Evolutionary conservation across 2,797 vertebrate species (phyloP), one percentile per base, ranked within the genome.

Genomic region (Artibeus jamaicensis): DNA sequence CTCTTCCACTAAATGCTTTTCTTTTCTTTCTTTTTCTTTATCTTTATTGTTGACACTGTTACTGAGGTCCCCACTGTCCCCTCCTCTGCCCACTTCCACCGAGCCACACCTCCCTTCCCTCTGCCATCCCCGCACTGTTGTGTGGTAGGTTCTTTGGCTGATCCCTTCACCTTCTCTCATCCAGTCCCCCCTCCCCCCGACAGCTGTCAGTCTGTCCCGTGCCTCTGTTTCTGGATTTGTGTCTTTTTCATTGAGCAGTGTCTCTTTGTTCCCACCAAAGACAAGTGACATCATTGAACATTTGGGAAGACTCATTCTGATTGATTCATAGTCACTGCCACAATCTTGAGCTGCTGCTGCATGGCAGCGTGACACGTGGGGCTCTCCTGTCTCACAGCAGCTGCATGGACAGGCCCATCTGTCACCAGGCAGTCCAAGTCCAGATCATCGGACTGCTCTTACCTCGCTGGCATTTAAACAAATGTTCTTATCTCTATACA

Each of bases 391-490:
- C 89, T 77, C 91, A 67, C 9, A 78, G 68, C 46, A 93, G 29
- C 15, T 92, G 92, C 86, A 88, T 96, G 92, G 92, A 97, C 89
- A 97, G 96, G 86, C 94, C 96, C 34, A 5, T 42, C 73, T 88
- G 62, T 87, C 34, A 86, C 55, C 85, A 90, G 81, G 62, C 90
- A 48, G 86, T 98, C 97, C 97, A 96, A 97, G 95, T 78, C 91
- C 93, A 96, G 95, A 97, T 94, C 97, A 97, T 98, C 97, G 95
- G 89, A 97, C 86, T 92, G 53, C 87, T 96, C 87, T 93, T 83
- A 96, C 86, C 93, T 98, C 95, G 96, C 90, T 97, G 92, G 50
- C 71, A 78, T 48, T 10, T 48, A 78, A 15, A 65, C 18, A 22
- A 42, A 53, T 94, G 86, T 95, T 87, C 78, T 78, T 74, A 65